Evolutionary conservation across 2,113 vertebrate genomes (phyloP), one percentile per base, ranked within the genome.

Genomic region (Trochalopteron elliotii): DNA sequence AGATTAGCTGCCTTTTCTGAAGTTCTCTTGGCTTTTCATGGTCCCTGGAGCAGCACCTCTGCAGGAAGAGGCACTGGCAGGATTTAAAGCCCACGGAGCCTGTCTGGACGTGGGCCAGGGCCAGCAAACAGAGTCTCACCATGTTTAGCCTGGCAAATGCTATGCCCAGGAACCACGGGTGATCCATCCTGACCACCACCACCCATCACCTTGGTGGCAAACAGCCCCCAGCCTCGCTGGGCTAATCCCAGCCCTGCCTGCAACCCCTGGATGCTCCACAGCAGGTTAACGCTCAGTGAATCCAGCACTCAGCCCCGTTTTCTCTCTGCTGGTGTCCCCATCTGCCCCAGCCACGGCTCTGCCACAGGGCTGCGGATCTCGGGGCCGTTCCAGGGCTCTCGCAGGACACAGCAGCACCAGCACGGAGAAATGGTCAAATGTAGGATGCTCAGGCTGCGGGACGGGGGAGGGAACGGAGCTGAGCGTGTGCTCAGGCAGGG

Each of bases 381-480:
- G 15, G 57, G 19, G 28, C 23, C 0, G 2, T 52, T 67, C 21
- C 20, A 12, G 21, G 42, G 27, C 7, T 55, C 55, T 60, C 2
- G 2, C 55, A 39, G 6, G 35, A 50, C 35, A 44, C 50, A 72
- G 67, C 22, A 42, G 50, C 75, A 44, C 8, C 59, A 44, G 50
- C 59, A 9, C 0, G 0, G 33, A 59, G 28, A 24, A 17, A 59
- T 2, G 18, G 23, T 4, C 22, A 28, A 0, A 14, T 5, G 28
- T 4, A 20, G 52, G 44, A 15, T 11, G 42, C n/a, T 33, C 30
- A 4, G n/a, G 56, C 24, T 40, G 75, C 0, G 7, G 49, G 59
- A 50, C 2, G 6, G 74, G 55, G 28, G 22, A 28, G 52, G 44
- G 44, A 35, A 35, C 67, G 50, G 68, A 44, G 27, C 17, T 1